Base-by-base conservation (phyloP, 2,888 invertebrate species). In the Peribatodes rhomboidaria region DNA sequence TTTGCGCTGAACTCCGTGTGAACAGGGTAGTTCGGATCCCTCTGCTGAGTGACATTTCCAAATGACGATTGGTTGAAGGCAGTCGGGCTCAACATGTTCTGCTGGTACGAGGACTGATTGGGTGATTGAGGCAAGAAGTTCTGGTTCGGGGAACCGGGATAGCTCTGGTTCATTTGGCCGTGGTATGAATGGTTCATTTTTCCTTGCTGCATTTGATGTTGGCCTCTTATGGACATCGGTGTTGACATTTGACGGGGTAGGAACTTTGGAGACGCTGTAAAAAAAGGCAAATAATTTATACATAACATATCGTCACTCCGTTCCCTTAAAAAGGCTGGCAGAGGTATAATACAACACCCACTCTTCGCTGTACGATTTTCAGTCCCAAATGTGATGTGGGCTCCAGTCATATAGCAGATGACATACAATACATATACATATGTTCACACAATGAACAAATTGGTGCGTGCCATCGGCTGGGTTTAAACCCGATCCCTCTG, bases 1-100 rank as follows among this genome's bases (percentile, higher is more conserved):
- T 98, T 98, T 0, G 97, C 96, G 0, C 92, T 94, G 69, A 87
- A 93, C 77, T 92, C 95, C 70, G 90, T 73, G 82, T 92, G 90
- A 75, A 93, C 68, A 47, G 89, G 85, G 73, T 86, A 85, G 81
- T 86, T 83, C 56, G 89, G 77, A 69, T 93, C 84, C 77, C 85
- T 80, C 69, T 83, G 84, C 69, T 91, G 90, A 0, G 86, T 84
- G 61, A 86, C 76, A 61, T 90, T 91, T n/a, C 85, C 83, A 65
- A 85, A 87, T 10, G 89, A 88, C 0, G 90, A 84, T 70, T 93
- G 93, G 69, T 90, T 92, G 75, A 89, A 92, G 0, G 80, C 74
- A 0, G 82, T 71, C 0, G 89, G 89, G 59, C 86, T 87, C 77
- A 86, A 84, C 70, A 85, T 77, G 59, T 75, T 85, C 50, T 87